Base-by-base conservation (phyloP, 1,140 invertebrate genomes). In the Ceratosolen solmsi region DNA sequence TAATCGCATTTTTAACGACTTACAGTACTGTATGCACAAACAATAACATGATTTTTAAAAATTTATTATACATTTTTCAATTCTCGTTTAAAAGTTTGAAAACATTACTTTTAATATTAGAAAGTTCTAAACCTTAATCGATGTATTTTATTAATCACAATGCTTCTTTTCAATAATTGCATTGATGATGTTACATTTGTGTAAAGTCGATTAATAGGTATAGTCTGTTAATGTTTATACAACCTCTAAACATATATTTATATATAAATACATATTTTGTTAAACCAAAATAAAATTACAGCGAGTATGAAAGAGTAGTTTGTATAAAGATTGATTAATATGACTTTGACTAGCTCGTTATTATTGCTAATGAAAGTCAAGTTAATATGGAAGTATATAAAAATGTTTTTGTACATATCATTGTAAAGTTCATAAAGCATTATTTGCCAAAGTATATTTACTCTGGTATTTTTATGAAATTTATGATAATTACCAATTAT, bases 1-100 rank as follows among this genome's bases (percentile, higher is more conserved):
- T 75, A 65, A 84, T 83, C 54, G 41, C 70, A 36, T 49, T 71
- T 72, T 65, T 60, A 79, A 38, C 63, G 68, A 83, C 79, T 82
- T 86, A 79, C 71, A 79, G 56, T 82, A 82, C 46, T 17, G 71
- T 84, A 83, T 84, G 84, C 82, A 84, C 63, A 85, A 80, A 81
- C 84, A 79, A 82, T 54, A 83, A 84, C 51, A 65, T 46, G 27
- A 36, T 33, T 80, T n/a, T 80, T 82, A 56, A 63, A 25, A 72
- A 30, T 49, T 82, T 80, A 83, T 85, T 84, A 84, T 76, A 51
- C 38, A 33, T 79, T 77, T 79, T 74, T 79, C 71, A 82, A 56
- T 82, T 73, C 58, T 73, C 33, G 5, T 76, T 72, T 30, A 41
- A 72, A 78, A 73, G 41, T 38, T 83, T 36, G 79, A 73, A 82